Conservation (phyloP, 1,140 invertebrate genomes). For the Drosophila lini region DNA sequence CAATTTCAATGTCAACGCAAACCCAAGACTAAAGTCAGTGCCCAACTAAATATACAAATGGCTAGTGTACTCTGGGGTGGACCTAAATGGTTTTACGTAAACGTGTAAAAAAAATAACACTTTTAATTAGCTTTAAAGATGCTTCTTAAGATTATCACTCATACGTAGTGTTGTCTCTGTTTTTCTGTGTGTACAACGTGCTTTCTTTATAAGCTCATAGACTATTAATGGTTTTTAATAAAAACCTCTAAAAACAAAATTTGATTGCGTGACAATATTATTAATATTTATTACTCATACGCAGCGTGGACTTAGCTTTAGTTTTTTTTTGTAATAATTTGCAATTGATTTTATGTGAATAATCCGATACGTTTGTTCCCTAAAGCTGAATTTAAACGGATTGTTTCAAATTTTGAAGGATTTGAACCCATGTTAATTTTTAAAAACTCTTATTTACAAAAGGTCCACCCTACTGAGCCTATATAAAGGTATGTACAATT, state of each 20-base stretch:
- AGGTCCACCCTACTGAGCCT: slow-evolving; percentile 26
- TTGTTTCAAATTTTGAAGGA: neutral
- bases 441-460: neutral
- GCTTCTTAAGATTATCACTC: neutral
- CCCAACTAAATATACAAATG: slow-evolving; percentile 65
- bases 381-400: neutral
- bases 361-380: neutral
- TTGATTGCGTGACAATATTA: neutral
- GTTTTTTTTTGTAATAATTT: neutral
- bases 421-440: fast-evolving
- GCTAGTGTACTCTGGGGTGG: slow-evolving; percentile 31
- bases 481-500: slow-evolving; percentile 11
- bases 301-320: neutral
- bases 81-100: neutral
- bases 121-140: neutral
- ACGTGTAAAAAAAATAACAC: neutral
- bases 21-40: slow-evolving; percentile 71
- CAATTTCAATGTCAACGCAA: slow-evolving; percentile 81
- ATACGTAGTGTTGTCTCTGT: slow-evolving; percentile 14
- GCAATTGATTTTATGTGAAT: neutral
- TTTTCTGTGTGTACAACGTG: neutral
- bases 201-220: neutral
- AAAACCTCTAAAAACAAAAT: neutral
- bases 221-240: no score
- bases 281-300: slow-evolving; percentile 22